Evolutionary conservation across 2,888 invertebrate genomes (phyloP), one percentile per base, ranked within the genome.

Genomic region (Neoaliturus tenellus): DNA sequence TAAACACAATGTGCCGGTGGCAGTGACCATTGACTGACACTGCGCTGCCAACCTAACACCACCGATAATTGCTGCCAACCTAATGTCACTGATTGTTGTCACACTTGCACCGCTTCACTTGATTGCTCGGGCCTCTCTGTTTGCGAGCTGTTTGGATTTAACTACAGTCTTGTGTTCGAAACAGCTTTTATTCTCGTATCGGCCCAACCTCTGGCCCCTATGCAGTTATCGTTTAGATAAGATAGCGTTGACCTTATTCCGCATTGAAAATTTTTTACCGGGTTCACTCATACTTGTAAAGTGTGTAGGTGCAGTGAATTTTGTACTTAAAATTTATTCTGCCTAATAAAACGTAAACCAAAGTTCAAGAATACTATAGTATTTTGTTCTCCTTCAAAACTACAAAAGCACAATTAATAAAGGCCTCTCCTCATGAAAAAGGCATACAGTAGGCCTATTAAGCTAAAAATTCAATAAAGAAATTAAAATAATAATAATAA

Each of bases 81-180:
- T 8, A 55, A 55, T 23, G 25, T 62, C 62, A 62, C 17, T 62
- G 62, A 55, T 20, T 20, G 17, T 25, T 25, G 25, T 33, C 20
- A 20, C 71, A 71, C 71, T 71, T 39, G 71, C 23, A 71, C 71
- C 39, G 71, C 35, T 71, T n/a, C 71, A 71, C 71, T 71, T 71
- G 35, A 71, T 71, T 71, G 14, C 71, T 1, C 12, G 71, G 20
- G 31, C 62, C 31, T 62, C 25, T 23, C 55, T 23, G 55, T 14
- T 25, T 4, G 14, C 14, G 14, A 20, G 5, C 12, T 6, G 8
- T 62, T 62, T 12, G 14, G 31, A 62, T 28, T 14, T 62, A 62
- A 62, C 28, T 62, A 14, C 5, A 17, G 62, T 62, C 31, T 8
- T 62, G 62, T 62, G 62, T 62, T 14, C 28, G 62, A 62, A 62